Conservation (phyloP, 2,888 invertebrate species). For the Drosophila mimica region DNA sequence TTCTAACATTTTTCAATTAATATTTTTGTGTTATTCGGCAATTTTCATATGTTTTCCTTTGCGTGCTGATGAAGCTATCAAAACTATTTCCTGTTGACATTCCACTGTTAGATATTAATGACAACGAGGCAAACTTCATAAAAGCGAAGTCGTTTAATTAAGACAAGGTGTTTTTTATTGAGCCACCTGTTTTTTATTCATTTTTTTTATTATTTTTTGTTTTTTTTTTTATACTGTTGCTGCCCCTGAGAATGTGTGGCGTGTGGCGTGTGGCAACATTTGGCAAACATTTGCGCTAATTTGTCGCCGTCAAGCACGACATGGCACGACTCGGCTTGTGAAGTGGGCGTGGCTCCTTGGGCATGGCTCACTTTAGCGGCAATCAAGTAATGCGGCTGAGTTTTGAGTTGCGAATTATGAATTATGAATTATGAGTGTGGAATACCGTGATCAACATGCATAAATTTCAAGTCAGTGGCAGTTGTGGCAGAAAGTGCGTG, state of each 20-base stretch:
- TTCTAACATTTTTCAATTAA: neutral
- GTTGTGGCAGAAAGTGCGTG: conserved; percentile 52
- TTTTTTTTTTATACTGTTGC: neutral
- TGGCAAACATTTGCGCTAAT: conserved; percentile 56
- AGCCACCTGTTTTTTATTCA: conserved; percentile 40
- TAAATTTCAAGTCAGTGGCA: conserved; percentile 50
- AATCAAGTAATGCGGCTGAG: conserved; percentile 3
- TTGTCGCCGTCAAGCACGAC: conserved; percentile 66
- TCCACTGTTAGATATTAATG: conserved; percentile 26
- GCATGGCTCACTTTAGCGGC: conserved; percentile 2
- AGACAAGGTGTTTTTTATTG: conserved; percentile 62
- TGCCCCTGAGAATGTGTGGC: conserved; percentile 6
- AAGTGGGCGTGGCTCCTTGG: neutral
- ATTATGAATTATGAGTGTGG: conserved; percentile 37
- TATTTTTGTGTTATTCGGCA: neutral
- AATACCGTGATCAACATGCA: conserved; percentile 60
- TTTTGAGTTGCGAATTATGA: conserved; percentile 31
- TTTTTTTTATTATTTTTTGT: neutral
- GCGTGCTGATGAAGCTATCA: conserved; percentile 1
- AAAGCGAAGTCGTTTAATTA: conserved; percentile 36
- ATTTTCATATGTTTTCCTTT: neutral
- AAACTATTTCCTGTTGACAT: neutral
- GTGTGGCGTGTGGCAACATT: conserved; percentile 48
- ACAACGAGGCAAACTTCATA: conserved; percentile 14
- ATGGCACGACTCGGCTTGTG: conserved; percentile 3